Evolutionary conservation across 1,140 invertebrate genomes (phyloP).

Genomic region (Listronotus oregonensis): DNA sequence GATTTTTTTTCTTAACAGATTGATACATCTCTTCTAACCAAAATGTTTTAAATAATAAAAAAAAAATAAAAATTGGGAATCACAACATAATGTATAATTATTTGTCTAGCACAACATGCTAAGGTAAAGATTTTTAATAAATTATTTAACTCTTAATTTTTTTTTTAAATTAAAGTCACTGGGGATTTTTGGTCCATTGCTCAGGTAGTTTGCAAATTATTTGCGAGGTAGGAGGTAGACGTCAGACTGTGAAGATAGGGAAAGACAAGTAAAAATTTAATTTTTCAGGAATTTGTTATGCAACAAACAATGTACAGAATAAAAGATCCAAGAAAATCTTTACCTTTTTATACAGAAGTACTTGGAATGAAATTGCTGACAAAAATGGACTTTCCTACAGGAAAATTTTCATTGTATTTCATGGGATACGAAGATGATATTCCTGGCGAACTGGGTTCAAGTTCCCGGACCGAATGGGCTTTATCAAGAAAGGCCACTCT

Average conservation of each 20-base stretch:
- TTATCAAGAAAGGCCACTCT: conserved; percentile 85
- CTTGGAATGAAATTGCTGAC: conserved; percentile 89
- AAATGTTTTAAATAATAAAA: too few relatives aligned
- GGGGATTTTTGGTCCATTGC: too few relatives aligned
- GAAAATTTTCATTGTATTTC: conserved; percentile 92
- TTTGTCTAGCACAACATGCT: too few relatives aligned
- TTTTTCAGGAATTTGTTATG: conserved; percentile 81
- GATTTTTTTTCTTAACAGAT: background rate
- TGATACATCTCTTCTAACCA: too few relatives aligned
- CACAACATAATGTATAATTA: too few relatives aligned
- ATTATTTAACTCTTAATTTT: too few relatives aligned
- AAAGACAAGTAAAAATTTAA: background rate
- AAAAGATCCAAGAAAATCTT: conserved; percentile 84
- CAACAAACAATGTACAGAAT: conserved; percentile 97
- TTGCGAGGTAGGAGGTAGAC: too few relatives aligned
- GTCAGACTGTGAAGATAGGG: too few relatives aligned
- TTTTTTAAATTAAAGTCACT: too few relatives aligned
- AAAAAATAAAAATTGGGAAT: too few relatives aligned
- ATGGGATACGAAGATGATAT: conserved; percentile 82
- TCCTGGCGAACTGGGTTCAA: conserved; percentile 63
- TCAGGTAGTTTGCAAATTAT: too few relatives aligned
- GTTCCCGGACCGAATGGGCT: conserved; percentile 75
- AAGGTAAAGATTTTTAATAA: too few relatives aligned
- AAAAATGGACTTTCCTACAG: conserved; percentile 85
- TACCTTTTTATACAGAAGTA: conserved; percentile 90